Evolutionary conservation across 2,113 vertebrate genomes (phyloP).

Genomic region (Lepisosteus osseus): DNA sequence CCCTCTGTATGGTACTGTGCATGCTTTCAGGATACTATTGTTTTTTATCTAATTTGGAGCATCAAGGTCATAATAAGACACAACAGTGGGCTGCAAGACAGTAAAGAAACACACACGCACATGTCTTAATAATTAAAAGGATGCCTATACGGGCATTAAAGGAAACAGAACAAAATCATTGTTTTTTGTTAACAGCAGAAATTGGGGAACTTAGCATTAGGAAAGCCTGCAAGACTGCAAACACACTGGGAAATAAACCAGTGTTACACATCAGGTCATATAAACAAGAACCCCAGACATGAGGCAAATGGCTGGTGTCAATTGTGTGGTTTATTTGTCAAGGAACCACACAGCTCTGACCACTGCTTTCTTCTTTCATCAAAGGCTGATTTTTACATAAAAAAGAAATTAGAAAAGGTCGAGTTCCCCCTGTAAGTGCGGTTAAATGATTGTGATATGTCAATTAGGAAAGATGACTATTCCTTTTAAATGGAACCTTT

Average conservation of each 20-base stretch:
- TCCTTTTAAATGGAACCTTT: not conserved
- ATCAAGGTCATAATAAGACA: too few relatives aligned
- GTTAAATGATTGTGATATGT: constrained; percentile 16
- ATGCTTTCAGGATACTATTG: too few relatives aligned
- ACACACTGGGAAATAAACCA: constrained; percentile 9
- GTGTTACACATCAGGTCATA: constrained; percentile 13
- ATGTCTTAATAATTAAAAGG: too few relatives aligned
- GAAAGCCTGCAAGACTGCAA: not conserved
- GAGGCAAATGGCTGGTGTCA: constrained; percentile 28
- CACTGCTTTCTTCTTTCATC: constrained; percentile 37
- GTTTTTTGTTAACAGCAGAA: too few relatives aligned
- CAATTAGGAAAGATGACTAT: constrained; percentile 21
- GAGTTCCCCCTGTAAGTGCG: constrained; percentile 14
- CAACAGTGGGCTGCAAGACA: not conserved
- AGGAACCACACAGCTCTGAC: constrained; percentile 20
- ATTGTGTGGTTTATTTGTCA: constrained; percentile 30
- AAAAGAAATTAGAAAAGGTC: constrained; percentile 9
- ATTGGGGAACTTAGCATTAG: not conserved
- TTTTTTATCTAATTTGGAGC: too few relatives aligned
- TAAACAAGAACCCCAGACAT: constrained; percentile 3
- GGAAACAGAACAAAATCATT: too few relatives aligned
- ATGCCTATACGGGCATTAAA: too few relatives aligned
- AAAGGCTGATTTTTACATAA: constrained; percentile 14
- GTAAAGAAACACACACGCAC: not conserved
- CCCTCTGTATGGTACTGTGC: too few relatives aligned